Conservation (phyloP, 2,113 vertebrate species). For the Lagopus leucura region DNA sequence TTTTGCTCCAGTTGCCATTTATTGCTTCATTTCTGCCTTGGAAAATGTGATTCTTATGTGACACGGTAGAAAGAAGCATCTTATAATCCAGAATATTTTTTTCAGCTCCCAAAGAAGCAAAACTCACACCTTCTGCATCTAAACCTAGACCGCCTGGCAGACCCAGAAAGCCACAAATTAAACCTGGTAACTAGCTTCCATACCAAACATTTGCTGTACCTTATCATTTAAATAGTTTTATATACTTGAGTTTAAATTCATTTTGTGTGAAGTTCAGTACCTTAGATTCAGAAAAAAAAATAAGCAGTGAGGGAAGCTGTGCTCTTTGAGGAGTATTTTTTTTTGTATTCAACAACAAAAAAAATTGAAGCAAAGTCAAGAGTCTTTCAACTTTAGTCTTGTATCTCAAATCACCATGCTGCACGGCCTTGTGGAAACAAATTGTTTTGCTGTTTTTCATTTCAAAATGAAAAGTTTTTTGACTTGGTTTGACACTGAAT, state of each 20-base stretch:
- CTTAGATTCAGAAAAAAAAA: neutral
- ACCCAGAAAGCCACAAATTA: slow-evolving; percentile 63
- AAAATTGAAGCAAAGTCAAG: neutral
- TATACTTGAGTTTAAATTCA: neutral
- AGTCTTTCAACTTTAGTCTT: neutral
- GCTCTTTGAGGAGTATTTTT: neutral
- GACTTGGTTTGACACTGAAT: neutral
- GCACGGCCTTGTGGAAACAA: neutral
- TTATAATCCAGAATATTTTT: slow-evolving; percentile 67
- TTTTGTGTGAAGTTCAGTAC: neutral
- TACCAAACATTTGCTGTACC: neutral
- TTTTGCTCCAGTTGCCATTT: neutral
- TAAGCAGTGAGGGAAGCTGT: neutral
- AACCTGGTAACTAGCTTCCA: slow-evolving; percentile 70
- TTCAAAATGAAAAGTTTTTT: neutral
- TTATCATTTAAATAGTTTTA: neutral
- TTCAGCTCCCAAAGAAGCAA: slow-evolving; percentile 77
- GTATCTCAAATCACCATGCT: neutral
- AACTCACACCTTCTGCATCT: slow-evolving; percentile 64
- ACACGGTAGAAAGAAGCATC: neutral
- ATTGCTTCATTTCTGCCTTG: neutral
- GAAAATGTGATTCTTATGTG: neutral
- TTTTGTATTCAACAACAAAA: neutral
- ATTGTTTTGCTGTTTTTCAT: neutral
- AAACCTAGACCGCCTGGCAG: slow-evolving; percentile 70